Evolutionary conservation across 2,888 invertebrate genomes (phyloP).

Genomic region (Gymnocheta viridis): DNA sequence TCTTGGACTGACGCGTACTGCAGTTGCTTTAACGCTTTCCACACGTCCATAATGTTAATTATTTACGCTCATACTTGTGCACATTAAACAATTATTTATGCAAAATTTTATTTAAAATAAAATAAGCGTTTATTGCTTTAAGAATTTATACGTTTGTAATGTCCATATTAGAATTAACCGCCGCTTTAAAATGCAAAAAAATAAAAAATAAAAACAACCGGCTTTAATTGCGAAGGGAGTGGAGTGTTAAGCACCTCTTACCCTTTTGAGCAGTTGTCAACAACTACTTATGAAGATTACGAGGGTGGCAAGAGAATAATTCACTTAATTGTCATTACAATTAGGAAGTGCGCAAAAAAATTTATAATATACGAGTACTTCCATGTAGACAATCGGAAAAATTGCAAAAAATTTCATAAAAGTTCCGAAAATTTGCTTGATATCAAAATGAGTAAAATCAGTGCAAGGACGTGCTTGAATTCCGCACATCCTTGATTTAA

Average conservation of each 20-base stretch:
- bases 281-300: slow-evolving; percentile 57
- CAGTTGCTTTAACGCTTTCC: slow-evolving; percentile 42
- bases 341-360: background rate
- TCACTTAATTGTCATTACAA: background rate
- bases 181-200: background rate
- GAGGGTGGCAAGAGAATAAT: slow-evolving; percentile 19
- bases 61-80: slow-evolving; percentile 33
- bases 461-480: too few relatives aligned
- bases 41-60: slow-evolving; percentile 48
- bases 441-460: too few relatives aligned
- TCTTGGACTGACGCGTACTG: slow-evolving; percentile 9
- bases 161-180: slow-evolving; percentile 58
- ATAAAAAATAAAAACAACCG: background rate
- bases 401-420: background rate
- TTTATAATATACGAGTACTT: too few relatives aligned
- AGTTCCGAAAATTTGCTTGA: too few relatives aligned
- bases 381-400: too few relatives aligned
- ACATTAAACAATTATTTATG: slow-evolving; percentile 50
- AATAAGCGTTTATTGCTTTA: slow-evolving; percentile 50
- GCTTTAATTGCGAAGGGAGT: slow-evolving; percentile 25
- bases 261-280: slow-evolving; percentile 50
- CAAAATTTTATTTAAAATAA: slow-evolving; percentile 50
- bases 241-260: slow-evolving; percentile 26
- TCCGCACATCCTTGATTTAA: too few relatives aligned
- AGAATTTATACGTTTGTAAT: slow-evolving; percentile 53